A percentile compares a stretch with the other conserved stretches of the same genome.
Conservation (phyloP, 35 echinoderm and acorn worm genomes). For the Eucidaris tribuloides region DNA sequence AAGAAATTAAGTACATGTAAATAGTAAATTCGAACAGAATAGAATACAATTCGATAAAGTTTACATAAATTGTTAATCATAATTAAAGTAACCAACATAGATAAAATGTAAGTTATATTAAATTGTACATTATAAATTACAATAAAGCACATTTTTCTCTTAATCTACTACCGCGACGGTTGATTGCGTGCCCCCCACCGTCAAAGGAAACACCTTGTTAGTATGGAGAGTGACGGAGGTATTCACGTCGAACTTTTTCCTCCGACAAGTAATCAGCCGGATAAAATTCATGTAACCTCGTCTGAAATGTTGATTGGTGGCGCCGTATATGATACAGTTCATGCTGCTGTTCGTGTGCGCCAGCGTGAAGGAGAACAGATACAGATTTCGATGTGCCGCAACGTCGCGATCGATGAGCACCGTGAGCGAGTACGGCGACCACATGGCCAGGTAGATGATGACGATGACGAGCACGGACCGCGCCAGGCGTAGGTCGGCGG, state of each 20-base stretch:
- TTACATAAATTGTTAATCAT: no score
- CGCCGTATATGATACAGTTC: constrained; percentile 77
- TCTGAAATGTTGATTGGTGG: constrained; percentile 68
- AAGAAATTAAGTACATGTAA: no score
- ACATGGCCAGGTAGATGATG: constrained; percentile 74
- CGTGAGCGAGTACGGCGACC: constrained; percentile 67
- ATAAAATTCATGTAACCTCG: constrained; percentile 59
- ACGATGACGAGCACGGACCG: constrained; percentile 67
- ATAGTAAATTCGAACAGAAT: no score
- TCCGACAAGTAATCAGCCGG: constrained; percentile 12
- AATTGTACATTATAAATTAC: no score
- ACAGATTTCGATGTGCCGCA: constrained; percentile 32
- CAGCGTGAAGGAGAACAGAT: constrained; percentile 43
- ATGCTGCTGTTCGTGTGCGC: constrained; percentile 71
- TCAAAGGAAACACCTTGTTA: no score
- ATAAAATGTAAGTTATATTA: no score
- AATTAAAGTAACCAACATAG: no score
- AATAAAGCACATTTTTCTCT: no score
- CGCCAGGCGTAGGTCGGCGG: constrained; percentile 49
- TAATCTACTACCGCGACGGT: no score
- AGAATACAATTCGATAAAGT: no score
- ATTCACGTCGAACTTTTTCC: background rate
- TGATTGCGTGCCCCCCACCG: no score
- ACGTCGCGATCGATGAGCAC: constrained; percentile 62
- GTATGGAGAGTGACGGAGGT: no score